phyloP scores from a whole-genome alignment of 2,113 vertebrate genomes.

The Sapajus apella region DNA sequence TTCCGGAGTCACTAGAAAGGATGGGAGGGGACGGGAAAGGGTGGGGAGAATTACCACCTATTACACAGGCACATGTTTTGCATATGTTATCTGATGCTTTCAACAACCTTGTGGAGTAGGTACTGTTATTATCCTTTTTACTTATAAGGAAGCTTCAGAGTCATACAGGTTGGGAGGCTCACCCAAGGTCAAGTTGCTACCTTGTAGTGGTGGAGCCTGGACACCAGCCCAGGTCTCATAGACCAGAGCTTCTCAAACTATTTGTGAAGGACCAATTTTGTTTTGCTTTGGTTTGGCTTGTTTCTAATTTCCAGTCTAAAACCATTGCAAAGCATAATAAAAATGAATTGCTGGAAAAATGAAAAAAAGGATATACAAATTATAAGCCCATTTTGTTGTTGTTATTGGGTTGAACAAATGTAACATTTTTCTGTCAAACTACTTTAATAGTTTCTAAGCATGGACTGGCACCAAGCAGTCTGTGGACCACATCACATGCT shows the following conservation, averaged over 20 bases:
- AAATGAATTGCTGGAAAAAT: not conserved
- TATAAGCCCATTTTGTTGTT: not conserved
- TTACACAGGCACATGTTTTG: not conserved
- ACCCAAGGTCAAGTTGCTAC: not conserved
- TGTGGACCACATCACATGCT: not conserved
- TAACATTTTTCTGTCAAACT: not conserved
- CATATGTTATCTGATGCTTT: not conserved
- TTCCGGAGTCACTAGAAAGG: not conserved
- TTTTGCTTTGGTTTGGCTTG: not conserved
- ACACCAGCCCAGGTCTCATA: not conserved
- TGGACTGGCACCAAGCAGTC: no score
- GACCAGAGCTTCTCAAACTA: not conserved
- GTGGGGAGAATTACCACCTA: not conserved
- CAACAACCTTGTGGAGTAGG: not conserved
- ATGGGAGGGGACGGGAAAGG: not conserved
- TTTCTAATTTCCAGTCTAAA: constrained; percentile 2
- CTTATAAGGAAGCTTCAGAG: not conserved
- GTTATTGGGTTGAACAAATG: not conserved
- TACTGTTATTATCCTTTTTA: not conserved
- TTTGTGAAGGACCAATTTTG: not conserved
- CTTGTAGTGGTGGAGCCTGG: not conserved
- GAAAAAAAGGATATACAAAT: not conserved
- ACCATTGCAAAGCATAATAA: not conserved
- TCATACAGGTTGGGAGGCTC: not conserved
- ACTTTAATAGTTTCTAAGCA: not conserved